These are phyloP conservation scores for Heliconius congener DNA, from an alignment of 1,140 invertebrate species.

Conservation along the genomic window DNA sequence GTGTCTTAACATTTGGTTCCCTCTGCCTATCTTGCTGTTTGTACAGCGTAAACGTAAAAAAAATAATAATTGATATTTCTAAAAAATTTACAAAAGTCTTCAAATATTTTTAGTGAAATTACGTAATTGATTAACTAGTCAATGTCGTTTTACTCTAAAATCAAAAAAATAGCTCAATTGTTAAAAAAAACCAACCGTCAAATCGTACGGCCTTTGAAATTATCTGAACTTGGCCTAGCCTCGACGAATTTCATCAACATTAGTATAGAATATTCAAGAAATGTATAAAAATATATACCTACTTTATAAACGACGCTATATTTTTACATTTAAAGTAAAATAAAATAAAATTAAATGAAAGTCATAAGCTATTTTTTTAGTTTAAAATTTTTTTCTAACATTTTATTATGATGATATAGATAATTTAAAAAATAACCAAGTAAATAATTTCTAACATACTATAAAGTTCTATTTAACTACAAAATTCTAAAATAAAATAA, in stretches of 20 bases:
- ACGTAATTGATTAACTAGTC: conserved; percentile 19
- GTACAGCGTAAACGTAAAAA: background rate
- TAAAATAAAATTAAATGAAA: too few species aligned
- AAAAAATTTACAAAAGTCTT: too few species aligned
- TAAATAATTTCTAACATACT: too few species aligned
- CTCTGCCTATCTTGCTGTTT: background rate
- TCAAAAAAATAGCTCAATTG: conserved; percentile 11
- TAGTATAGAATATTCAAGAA: conserved; percentile 6
- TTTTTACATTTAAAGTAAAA: too few species aligned
- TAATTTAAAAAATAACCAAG: too few species aligned
- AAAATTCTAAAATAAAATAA: too few species aligned
- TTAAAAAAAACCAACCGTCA: conserved; percentile 45
- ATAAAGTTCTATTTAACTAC: too few species aligned
- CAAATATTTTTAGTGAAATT: background rate
- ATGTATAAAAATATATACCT: background rate
- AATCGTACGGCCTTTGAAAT: conserved; percentile 48
- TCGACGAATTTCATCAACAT: conserved; percentile 33
- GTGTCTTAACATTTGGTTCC: background rate
- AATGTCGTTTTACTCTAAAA: conserved; percentile 42
- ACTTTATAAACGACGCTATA: too few species aligned
- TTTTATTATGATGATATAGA: too few species aligned
- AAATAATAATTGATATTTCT: background rate
- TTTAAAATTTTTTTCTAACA: too few species aligned
- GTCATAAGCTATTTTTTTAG: too few species aligned
- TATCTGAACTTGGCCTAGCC: conserved; percentile 54